Evolutionary conservation across 2,888 invertebrate genomes (phyloP), one percentile per base, ranked within the genome.

Genomic region (Arrhopalites spinosus): DNA sequence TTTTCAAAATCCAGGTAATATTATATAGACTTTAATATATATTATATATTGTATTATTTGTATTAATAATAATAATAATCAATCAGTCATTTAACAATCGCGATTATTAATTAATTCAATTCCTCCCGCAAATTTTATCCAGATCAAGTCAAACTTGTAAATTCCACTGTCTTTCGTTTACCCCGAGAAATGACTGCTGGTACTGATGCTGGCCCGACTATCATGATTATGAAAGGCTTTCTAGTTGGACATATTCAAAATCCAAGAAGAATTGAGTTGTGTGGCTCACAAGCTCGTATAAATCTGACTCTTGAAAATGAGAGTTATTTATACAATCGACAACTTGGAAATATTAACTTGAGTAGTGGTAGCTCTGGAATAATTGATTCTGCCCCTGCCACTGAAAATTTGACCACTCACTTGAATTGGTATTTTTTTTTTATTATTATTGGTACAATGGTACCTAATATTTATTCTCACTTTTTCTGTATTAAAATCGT

Each of bases 1-100:
- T 85, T 90, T 90, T 85, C 90, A 91, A 43, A 93, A 95, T 84
- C 97, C 97, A 0, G 97, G 97, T 36, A 3, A 36, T 7, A 11
- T 3, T 36, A 36, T 36, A 11, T 36, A 36, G 11, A 36, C 3
- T n/a, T n/a, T n/a, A n/a, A n/a, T n/a, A n/a, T n/a, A n/a, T n/a
- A n/a, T n/a, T n/a, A n/a, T n/a, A n/a, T n/a, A n/a, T n/a, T n/a
- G n/a, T n/a, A n/a, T n/a, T n/a, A n/a, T n/a, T n/a, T n/a, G n/a
- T n/a, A n/a, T n/a, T n/a, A n/a, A n/a, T n/a, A n/a, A n/a, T n/a
- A n/a, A n/a, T n/a, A n/a, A n/a, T n/a, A n/a, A n/a, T n/a, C n/a
- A n/a, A 36, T 36, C 36, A 11, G 36, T 36, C 11, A 36, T 7
- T 36, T 36, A 36, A 36, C 5, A 11, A 36, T 36, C 11, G 36